Evolutionary conservation across 2,113 vertebrate species (phyloP).

Genomic region (Varanus salvator): DNA sequence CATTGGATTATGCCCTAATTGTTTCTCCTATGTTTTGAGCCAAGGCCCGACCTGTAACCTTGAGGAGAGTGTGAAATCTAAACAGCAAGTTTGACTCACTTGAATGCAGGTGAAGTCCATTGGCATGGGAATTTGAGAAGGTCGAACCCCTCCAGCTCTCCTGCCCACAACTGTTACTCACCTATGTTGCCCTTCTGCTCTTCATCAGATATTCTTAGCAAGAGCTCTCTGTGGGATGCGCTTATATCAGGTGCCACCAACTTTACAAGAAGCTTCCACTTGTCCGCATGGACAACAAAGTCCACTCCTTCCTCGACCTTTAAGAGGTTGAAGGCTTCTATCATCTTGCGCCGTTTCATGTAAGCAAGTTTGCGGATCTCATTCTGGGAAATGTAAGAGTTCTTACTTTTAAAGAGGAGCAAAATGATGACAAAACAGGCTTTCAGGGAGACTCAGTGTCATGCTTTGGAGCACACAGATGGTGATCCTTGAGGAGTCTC

Average conservation of each 20-base stretch:
- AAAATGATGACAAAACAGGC: neutral
- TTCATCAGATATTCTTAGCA: conserved; percentile 85
- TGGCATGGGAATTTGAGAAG: neutral
- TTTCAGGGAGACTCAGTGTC: neutral
- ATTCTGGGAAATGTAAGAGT: conserved; percentile 77
- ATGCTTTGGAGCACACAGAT: neutral
- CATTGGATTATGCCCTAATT: too few species aligned
- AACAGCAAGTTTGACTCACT: neutral
- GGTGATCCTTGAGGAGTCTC: neutral
- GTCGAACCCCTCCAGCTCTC: too few species aligned
- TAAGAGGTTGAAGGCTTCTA: conserved; percentile 87
- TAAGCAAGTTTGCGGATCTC: conserved; percentile 90
- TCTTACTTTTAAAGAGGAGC: neutral
- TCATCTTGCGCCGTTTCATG: conserved; percentile 91
- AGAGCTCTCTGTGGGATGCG: conserved; percentile 85
- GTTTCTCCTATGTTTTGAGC: too few species aligned
- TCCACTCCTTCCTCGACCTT: conserved; percentile 79
- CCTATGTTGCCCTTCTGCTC: conserved; percentile 83
- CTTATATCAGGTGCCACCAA: conserved; percentile 85
- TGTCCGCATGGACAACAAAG: conserved; percentile 79
- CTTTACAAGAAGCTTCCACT: conserved; percentile 86
- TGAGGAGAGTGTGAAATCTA: too few species aligned
- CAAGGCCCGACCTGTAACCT: too few species aligned
- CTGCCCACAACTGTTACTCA: conserved; percentile 64
- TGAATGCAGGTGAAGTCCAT: too few species aligned